Evolutionary conservation across 2,888 invertebrate genomes (phyloP).

Genomic region (Tigriopus californicus): DNA sequence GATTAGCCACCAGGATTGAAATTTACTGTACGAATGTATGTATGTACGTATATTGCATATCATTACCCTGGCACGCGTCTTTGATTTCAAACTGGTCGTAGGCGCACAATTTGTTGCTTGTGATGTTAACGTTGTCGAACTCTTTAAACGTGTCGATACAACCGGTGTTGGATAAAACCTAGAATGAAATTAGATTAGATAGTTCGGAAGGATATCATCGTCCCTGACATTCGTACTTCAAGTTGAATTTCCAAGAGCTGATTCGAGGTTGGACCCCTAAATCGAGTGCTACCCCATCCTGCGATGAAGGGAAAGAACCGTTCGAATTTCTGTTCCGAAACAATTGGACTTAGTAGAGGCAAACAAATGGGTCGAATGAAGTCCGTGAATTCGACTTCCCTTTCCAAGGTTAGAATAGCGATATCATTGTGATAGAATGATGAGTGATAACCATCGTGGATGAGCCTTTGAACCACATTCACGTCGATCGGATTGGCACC

Average conservation of each 20-base stretch:
- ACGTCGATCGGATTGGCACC: conserved; percentile 42
- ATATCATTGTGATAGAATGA: conserved; percentile 51
- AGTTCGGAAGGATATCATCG: background rate
- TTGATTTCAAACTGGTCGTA: conserved; percentile 40
- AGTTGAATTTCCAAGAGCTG: background rate
- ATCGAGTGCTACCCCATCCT: conserved; percentile 60
- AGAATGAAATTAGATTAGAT: background rate
- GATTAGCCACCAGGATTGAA: background rate
- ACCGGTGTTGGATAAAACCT: background rate
- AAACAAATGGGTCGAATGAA: conserved; percentile 53
- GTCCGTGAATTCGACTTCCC: conserved; percentile 24
- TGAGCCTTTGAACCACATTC: conserved; percentile 36
- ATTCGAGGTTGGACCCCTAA: conserved; percentile 28
- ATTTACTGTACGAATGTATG: background rate
- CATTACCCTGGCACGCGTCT: conserved; percentile 45
- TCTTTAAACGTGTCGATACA: conserved; percentile 40
- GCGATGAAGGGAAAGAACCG: conserved; percentile 50
- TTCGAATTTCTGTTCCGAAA: conserved; percentile 33
- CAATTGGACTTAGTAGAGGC: conserved; percentile 31
- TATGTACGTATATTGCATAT: background rate
- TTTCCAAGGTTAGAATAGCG: conserved; percentile 45
- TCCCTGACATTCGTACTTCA: background rate
- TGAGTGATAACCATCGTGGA: conserved; percentile 48
- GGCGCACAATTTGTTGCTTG: conserved; percentile 46
- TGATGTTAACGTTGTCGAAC: conserved; percentile 33